Percentiles rank a stretch among this genome's conserved stretches.
These are phyloP conservation scores for Trachelus iudaicus DNA, from an alignment of 2,888 invertebrate species.

Conservation along the genomic window DNA sequence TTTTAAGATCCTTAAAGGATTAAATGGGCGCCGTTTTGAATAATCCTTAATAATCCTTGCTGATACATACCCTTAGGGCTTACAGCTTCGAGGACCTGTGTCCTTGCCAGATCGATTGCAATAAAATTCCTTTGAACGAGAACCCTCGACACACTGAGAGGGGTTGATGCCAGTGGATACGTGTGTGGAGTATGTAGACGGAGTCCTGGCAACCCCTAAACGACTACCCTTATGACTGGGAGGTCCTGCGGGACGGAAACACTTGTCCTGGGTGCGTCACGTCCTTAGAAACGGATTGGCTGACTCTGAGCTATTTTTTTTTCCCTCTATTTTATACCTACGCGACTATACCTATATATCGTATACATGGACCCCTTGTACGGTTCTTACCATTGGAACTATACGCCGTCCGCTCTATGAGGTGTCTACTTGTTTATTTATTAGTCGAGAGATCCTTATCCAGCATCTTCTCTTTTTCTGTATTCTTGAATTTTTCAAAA, in stretches of 20 bases:
- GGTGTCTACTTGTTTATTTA: neutral
- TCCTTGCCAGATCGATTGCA: conserved; percentile 10
- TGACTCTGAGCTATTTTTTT: neutral
- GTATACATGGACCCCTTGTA: neutral
- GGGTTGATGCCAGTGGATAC: conserved; percentile 13
- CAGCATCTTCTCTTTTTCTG: neutral
- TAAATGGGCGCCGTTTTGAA: neutral
- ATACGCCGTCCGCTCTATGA: neutral
- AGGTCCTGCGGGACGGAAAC: neutral
- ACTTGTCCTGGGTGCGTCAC: neutral
- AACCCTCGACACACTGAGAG: conserved; percentile 21
- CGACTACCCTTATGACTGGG: neutral
- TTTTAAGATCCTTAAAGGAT: neutral
- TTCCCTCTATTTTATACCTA: neutral
- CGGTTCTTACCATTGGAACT: neutral
- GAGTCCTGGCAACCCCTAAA: neutral
- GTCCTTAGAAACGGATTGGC: neutral
- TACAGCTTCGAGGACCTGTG: conserved; percentile 21
- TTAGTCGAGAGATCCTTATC: neutral
- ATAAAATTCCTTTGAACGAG: conserved; percentile 27
- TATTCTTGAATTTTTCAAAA: neutral
- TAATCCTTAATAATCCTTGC: neutral
- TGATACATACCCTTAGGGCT: neutral
- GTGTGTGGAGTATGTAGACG: neutral
- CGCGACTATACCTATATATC: neutral